phyloP scores from a whole-genome alignment of 2,797 vertebrate species.

The Odontamblyopus rebecca region DNA sequence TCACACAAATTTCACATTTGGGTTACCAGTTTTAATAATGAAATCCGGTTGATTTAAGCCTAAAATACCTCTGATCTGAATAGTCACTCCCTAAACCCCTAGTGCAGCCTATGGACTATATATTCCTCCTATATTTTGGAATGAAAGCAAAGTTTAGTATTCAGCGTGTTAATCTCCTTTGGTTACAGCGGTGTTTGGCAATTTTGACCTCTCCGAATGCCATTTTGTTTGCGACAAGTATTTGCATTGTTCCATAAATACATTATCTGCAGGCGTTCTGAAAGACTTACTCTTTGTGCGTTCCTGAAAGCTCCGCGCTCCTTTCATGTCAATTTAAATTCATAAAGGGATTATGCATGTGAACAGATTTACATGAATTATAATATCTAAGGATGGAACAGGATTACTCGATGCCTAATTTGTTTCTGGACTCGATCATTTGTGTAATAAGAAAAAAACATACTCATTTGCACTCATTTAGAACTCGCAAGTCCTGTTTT shows the following conservation, averaged over 20 bases:
- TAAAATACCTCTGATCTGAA: no score
- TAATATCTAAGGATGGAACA: background rate
- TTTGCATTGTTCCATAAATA: background rate
- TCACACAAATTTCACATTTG: no score
- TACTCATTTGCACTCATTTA: background rate
- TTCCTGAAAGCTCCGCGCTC: background rate
- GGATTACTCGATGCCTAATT: background rate
- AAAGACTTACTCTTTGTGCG: background rate
- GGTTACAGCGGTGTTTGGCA: no score
- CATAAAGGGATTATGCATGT: background rate
- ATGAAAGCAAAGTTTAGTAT: no score
- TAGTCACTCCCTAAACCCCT: no score
- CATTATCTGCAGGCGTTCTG: background rate
- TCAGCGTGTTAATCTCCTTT: no score
- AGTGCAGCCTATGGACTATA: no score
- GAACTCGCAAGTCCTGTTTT: no score
- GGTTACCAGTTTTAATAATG: no score
- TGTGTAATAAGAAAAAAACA: background rate
- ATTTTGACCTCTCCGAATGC: background rate
- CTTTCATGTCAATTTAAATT: constrained; percentile 3
- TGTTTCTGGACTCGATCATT: background rate
- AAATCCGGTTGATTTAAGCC: no score
- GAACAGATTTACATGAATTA: constrained; percentile 1
- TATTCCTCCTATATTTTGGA: no score
- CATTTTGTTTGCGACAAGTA: background rate